These are phyloP conservation scores for Euglossa dilemma DNA, from an alignment of 1,140 invertebrate species.

Conservation along the genomic window DNA sequence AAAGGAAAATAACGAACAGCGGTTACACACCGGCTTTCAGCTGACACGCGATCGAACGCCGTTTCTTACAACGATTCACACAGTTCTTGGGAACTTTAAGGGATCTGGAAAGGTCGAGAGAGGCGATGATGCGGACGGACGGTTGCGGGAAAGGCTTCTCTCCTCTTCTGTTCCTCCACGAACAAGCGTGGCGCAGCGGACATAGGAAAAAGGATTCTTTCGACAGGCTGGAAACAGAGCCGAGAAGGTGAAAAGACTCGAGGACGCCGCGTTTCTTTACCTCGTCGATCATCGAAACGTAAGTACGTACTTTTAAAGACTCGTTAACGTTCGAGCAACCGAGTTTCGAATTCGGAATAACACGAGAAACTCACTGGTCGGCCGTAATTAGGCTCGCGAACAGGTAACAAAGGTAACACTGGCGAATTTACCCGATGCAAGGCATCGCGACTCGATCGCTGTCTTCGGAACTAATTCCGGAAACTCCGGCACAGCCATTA, in stretches of 20 bases:
- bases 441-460: neutral
- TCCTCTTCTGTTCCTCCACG: neutral
- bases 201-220: neutral
- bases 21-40: constrained; percentile 23
- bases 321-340: constrained; percentile 6
- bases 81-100: neutral
- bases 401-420: too few relatives aligned
- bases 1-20: constrained; percentile 73
- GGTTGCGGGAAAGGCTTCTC: neutral
- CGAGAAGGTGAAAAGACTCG: neutral
- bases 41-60: neutral
- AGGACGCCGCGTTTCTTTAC: neutral
- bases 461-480: constrained; percentile 56
- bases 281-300: neutral
- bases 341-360: too few relatives aligned
- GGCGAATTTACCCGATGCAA: too few relatives aligned
- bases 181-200: too few relatives aligned
- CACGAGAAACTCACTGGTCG: too few relatives aligned
- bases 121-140: neutral
- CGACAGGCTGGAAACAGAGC: neutral
- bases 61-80: constrained; percentile 22
- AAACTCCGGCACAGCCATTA: constrained; percentile 34
- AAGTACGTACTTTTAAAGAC: constrained; percentile 8
- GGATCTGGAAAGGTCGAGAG: constrained; percentile 10
- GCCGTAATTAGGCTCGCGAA: too few relatives aligned